Evolutionary conservation across 53 echinoderm and acorn worm species (phyloP).

Genomic region (Henricia sp.): DNA sequence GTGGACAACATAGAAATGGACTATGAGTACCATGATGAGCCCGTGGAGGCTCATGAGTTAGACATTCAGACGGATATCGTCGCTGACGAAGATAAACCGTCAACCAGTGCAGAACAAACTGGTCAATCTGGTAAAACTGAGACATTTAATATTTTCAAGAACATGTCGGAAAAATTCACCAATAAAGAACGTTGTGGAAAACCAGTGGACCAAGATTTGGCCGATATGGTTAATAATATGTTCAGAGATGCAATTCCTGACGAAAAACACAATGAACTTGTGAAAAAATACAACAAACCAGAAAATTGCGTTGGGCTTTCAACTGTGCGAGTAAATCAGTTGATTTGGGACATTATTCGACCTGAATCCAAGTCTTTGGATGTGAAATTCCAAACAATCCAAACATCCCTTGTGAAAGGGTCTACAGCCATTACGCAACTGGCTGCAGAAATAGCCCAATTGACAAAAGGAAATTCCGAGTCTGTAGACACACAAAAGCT

Average conservation of each 20-base stretch:
- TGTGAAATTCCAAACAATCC: slow-evolving; percentile 52
- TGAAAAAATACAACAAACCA: slow-evolving; percentile 39
- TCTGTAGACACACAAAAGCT: slow-evolving; percentile 18
- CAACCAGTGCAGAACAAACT: not conserved
- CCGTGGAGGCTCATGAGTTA: not conserved
- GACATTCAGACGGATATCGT: not conserved
- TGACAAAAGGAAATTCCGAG: not conserved
- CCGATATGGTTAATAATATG: slow-evolving; percentile 44
- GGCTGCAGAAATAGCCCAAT: slow-evolving; percentile 20
- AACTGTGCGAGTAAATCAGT: slow-evolving; percentile 45
- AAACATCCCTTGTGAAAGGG: slow-evolving; percentile 52
- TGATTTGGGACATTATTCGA: slow-evolving; percentile 39
- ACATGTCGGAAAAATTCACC: slow-evolving; percentile 45
- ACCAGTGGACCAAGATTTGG: slow-evolving; percentile 31
- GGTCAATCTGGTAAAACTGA: slow-evolving; percentile 17
- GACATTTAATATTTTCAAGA: slow-evolving; percentile 35
- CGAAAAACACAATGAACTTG: slow-evolving; percentile 41
- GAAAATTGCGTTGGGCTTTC: slow-evolving; percentile 50
- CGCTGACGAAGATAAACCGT: slow-evolving; percentile 6
- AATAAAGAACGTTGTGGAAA: slow-evolving; percentile 37
- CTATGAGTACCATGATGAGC: slow-evolving; percentile 25
- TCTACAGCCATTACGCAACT: slow-evolving; percentile 50
- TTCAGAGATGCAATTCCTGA: slow-evolving; percentile 61
- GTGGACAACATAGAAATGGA: slow-evolving; percentile 18
- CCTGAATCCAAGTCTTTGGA: slow-evolving; percentile 44